These are phyloP conservation scores for Carpatolechia fugitivella DNA, from an alignment of 2,888 invertebrate species.

Conservation along the genomic window DNA sequence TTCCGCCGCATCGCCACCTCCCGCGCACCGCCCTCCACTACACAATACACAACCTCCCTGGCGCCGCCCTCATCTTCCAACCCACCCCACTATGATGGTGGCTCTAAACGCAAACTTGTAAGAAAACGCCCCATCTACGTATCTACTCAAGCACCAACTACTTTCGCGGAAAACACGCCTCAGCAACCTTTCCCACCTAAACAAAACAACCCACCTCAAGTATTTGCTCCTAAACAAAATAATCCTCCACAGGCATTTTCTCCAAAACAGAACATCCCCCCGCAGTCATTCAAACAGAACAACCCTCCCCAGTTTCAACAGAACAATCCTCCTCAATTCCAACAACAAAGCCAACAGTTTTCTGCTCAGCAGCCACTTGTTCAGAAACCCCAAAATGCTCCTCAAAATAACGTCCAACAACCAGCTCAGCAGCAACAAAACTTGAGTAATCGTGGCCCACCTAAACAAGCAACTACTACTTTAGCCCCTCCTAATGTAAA, in stretches of 20 bases:
- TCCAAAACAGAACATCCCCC: conserved; percentile 6
- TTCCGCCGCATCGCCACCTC: conserved; percentile 49
- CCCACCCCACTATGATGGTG: conserved; percentile 46
- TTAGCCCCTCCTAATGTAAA: conserved; percentile 38
- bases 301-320: conserved; percentile 14
- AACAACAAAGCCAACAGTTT: conserved; percentile 8
- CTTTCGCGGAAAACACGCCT: conserved; percentile 29
- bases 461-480: conserved; percentile 30
- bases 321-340: conserved; percentile 10
- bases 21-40: conserved; percentile 39
- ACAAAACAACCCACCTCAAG: conserved; percentile 21
- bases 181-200: conserved; percentile 12
- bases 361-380: neutral
- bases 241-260: conserved; percentile 13
- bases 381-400: conserved; percentile 8
- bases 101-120: conserved; percentile 59
- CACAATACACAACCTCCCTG: conserved; percentile 38
- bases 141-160: conserved; percentile 49
- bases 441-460: conserved; percentile 38
- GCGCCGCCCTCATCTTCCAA: conserved; percentile 36
- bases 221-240: conserved; percentile 13
- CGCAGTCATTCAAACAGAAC: conserved; percentile 4
- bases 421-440: conserved; percentile 31
- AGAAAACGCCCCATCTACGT: conserved; percentile 63
- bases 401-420: conserved; percentile 28